Base-by-base conservation (phyloP, 2,888 invertebrate species). In the Agrotis segetum region DNA sequence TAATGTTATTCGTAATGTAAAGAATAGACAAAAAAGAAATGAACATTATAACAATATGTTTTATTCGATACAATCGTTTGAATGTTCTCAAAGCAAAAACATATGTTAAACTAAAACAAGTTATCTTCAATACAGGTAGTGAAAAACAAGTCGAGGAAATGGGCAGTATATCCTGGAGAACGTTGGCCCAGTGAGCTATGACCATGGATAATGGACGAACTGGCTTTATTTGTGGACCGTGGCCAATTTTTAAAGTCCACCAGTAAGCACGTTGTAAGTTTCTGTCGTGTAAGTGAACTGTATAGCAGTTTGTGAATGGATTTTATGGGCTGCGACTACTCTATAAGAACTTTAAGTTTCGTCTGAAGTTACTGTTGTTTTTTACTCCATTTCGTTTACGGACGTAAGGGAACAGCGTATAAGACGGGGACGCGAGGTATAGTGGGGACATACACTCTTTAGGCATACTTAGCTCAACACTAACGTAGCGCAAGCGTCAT, bases 71-170 rank as follows among this genome's bases (percentile, higher is more conserved):
- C 7, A 46, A 40, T 34, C 13, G 34, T 46, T 46, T 53, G 1
- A 21, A 64, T 24, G 14, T 53, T 34, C 16, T 66, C 6, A 53
- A 56, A 40, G 17, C 9, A 19, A 55, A 24, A 65, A 47, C 14
- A 24, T 46, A 50, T 21, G 11, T 29, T 34, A 58, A 16, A n/a
- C n/a, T 46, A 49, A n/a, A 17, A 21, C 16, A 3, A 4, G 17
- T 52, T 56, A 65, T 77, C 65, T 74, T 52, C 6, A 24, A n/a
- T 16, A 59, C 70, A 73, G 77, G 81, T 77, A 72, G 62, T 63
- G 67, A 81, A 81, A 79, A 74, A 81, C 82, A 78, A 63, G 52
- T 78, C n/a, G 62, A 81, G 82, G 82, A 81, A 81, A 78, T 72
- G 71, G 58, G 21, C 67, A 69, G 69, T 81, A 81, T 72, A 74